Evolutionary conservation across 2,888 invertebrate species (phyloP), one percentile per base, ranked within the genome.

Genomic region (Didymodactylos carnosus): DNA sequence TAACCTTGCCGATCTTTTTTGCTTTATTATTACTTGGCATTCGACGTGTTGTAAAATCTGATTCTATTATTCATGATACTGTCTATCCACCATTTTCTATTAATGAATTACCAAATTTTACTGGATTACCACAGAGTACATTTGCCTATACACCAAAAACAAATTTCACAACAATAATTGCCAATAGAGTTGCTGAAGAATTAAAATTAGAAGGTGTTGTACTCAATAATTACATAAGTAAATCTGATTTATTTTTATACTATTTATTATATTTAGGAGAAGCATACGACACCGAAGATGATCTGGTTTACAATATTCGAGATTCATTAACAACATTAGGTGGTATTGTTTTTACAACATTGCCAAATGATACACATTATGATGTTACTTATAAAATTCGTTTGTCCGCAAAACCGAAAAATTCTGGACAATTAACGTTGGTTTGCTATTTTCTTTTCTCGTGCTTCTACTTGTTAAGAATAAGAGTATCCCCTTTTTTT

Each of bases 1-100:
- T 91, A 16, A 73, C 80, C 69, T 76, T 82, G 19, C 81, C 81
- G 11, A 78, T 80, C 29, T 75, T 82, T 16, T 80, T 82, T 75
- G 77, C 80, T 76, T 80, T 88, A 0, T 81, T 91, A 69, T 83
- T 91, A 75, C 87, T 91, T 14, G 77, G 89, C 14, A 86, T 91
- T 73, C 86, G 91, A 51, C 86, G 87, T 77, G 84, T 88, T 76
- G 88, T 90, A 0, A 86, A 86, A 75, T 88, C 88, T 0, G 84
- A 85, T 0, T 78, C 79, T 46, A 81, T 84, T 77, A 72, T 74
- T 8, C 72, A 79, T 62, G 76, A 77, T 13, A 78, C 78, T 16
- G 72, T 76, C 25, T 82, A 80, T 80, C 39, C 75, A 2, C 73
- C 77, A 13, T 82, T 80, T 76, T 40, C 72, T 4, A 76, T 80